Evolutionary conservation across 2,888 invertebrate genomes (phyloP).

Genomic region (Microplitis deprimator): DNA sequence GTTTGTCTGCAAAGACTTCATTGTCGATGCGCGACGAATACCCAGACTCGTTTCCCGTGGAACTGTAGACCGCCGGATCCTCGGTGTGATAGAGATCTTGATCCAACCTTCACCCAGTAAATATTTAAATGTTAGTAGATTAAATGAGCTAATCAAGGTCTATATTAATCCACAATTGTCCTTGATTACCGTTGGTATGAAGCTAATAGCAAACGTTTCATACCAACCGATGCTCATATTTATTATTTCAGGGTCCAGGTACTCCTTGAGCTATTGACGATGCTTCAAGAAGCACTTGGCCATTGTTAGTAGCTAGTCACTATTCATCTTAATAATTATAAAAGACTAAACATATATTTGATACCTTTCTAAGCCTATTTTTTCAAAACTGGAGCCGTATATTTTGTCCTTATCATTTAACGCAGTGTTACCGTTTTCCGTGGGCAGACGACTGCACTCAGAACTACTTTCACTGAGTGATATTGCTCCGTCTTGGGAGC

Average conservation of each 20-base stretch:
- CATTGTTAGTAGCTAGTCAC: not conserved
- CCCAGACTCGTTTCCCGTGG: slow-evolving; percentile 62
- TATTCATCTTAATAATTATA: not conserved
- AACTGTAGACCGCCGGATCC: slow-evolving; percentile 54
- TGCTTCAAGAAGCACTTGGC: not conserved
- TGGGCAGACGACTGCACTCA: slow-evolving; percentile 50
- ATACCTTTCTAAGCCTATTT: slow-evolving; percentile 50
- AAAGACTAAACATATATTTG: slow-evolving; percentile 36
- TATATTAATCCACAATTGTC: not conserved
- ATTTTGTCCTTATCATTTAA: slow-evolving; percentile 54
- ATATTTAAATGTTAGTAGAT: slow-evolving; percentile 15
- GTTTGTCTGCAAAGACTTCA: slow-evolving; percentile 58
- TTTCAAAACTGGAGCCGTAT: slow-evolving; percentile 56
- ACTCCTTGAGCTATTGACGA: not conserved
- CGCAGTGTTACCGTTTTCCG: slow-evolving; percentile 48
- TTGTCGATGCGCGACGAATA: slow-evolving; percentile 62
- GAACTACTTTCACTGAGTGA: slow-evolving; percentile 55
- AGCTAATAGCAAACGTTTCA: too few species aligned
- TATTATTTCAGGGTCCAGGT: not conserved
- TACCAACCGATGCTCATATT: not conserved
- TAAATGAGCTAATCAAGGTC: slow-evolving; percentile 2
- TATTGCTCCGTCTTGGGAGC: slow-evolving; percentile 66
- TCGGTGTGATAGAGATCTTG: slow-evolving; percentile 55
- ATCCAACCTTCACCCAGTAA: slow-evolving; percentile 52
- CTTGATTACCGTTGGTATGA: not conserved